Evolutionary conservation across 2,797 vertebrate genomes (phyloP).

Genomic region (Chlorospingus semifuscus): DNA sequence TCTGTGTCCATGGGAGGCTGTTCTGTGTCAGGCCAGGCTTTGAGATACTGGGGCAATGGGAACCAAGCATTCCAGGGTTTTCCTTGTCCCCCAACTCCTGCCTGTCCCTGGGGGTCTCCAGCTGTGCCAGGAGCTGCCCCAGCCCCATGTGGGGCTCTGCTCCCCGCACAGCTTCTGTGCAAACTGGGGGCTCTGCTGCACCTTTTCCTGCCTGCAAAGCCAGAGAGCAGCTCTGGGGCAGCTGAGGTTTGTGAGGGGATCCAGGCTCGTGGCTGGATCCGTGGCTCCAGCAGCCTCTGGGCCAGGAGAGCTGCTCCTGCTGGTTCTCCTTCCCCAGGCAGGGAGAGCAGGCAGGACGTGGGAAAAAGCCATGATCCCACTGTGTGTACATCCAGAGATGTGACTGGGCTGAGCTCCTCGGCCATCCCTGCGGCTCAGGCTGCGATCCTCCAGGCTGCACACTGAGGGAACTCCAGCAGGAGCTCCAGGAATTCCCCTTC

Average conservation of each 20-base stretch:
- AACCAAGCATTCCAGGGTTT: neutral
- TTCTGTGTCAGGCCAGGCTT: neutral
- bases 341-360: neutral
- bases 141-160: accelerated
- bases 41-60: neutral
- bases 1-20: accelerated
- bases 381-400: neutral
- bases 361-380: neutral
- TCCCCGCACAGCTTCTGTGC: neutral
- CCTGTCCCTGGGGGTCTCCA: neutral
- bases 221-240: neutral
- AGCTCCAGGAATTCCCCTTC: neutral
- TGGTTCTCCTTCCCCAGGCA: accelerated
- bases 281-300: neutral
- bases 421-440: neutral
- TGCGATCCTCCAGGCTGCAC: neutral
- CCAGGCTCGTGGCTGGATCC: neutral
- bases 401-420: neutral
- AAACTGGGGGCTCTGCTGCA: accelerated
- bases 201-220: neutral
- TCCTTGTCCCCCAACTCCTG: neutral
- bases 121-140: neutral
- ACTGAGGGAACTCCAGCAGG: neutral
- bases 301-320: neutral
- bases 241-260: neutral